Conservation (phyloP, 2,888 invertebrate genomes). For the Sylvicola cinctus region DNA sequence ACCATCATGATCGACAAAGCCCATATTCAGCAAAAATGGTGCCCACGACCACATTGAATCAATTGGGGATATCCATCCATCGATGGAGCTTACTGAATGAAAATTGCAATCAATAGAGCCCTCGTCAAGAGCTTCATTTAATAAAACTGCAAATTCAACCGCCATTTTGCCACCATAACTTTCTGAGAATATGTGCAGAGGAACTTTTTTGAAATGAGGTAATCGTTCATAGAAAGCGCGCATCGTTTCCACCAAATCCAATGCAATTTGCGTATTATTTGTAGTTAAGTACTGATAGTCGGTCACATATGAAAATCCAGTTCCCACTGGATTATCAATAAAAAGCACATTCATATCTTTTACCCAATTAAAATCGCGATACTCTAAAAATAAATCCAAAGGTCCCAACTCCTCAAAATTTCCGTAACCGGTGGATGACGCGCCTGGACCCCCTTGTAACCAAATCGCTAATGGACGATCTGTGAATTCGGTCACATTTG, state of each 20-base stretch:
- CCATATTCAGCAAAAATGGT: not conserved
- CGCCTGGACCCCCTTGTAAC: slow-evolving; percentile 76
- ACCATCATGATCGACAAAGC: slow-evolving; percentile 1
- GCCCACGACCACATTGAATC: slow-evolving; percentile 2
- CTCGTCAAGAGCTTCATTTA: not conserved
- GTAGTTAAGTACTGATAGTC: slow-evolving; percentile 26
- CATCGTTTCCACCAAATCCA: slow-evolving; percentile 55
- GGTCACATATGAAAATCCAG: slow-evolving; percentile 68
- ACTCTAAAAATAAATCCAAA: slow-evolving; percentile 38
- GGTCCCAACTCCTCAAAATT: slow-evolving; percentile 75
- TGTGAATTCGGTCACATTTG: slow-evolving; percentile 33
- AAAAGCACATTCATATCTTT: slow-evolving; percentile 62
- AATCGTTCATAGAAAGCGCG: slow-evolving; percentile 42
- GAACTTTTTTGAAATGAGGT: slow-evolving; percentile 48
- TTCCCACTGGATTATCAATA: slow-evolving; percentile 79
- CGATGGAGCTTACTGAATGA: not conserved
- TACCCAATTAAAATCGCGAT: slow-evolving; percentile 60
- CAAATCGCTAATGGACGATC: slow-evolving; percentile 64
- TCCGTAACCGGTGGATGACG: slow-evolving; percentile 62
- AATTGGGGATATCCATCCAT: slow-evolving; percentile 1
- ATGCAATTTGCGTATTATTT: slow-evolving; percentile 42
- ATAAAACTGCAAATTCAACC: slow-evolving; percentile 46
- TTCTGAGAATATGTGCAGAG: slow-evolving; percentile 71
- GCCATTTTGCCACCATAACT: slow-evolving; percentile 92
- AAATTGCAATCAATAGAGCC: slow-evolving; percentile 4